Evolutionary conservation across 2,113 vertebrate species (phyloP).

Genomic region (Hippocampus guttulatus): DNA sequence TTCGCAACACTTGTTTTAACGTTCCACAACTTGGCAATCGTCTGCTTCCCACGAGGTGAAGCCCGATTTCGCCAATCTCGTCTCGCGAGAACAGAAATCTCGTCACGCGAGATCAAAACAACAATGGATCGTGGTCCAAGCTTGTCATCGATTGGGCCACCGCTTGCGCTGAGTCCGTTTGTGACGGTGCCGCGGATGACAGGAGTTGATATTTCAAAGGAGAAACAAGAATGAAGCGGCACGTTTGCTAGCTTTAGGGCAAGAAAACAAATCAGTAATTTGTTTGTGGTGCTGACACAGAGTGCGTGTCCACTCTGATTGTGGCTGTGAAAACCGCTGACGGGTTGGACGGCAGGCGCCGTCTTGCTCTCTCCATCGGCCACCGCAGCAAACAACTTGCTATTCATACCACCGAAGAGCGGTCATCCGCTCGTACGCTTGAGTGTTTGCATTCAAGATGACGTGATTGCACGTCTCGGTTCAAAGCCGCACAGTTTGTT

Average conservation of each 20-base stretch:
- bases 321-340: conserved; percentile 30
- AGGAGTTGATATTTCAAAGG: conserved; percentile 18
- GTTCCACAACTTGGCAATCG: too few relatives aligned
- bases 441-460: conserved; percentile 20
- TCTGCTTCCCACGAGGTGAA: too few relatives aligned
- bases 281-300: conserved; percentile 7
- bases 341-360: conserved; percentile 44
- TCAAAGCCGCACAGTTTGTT: conserved; percentile 33
- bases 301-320: conserved; percentile 23
- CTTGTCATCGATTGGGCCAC: background rate
- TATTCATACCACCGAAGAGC: too few relatives aligned
- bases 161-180: background rate
- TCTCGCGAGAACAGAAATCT: too few relatives aligned
- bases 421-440: conserved; percentile 27
- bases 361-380: background rate
- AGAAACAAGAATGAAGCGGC: background rate
- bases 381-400: conserved; percentile 43
- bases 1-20: too few relatives aligned
- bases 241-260: background rate
- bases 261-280: conserved; percentile 12
- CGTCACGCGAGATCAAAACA: too few relatives aligned
- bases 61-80: too few relatives aligned
- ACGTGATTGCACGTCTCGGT: conserved; percentile 27
- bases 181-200: background rate
- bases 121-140: background rate